A percentile compares a stretch with the other conserved stretches of the same genome.
Conservation (phyloP, 2,888 invertebrate genomes). For the Drosophila diplacantha region DNA sequence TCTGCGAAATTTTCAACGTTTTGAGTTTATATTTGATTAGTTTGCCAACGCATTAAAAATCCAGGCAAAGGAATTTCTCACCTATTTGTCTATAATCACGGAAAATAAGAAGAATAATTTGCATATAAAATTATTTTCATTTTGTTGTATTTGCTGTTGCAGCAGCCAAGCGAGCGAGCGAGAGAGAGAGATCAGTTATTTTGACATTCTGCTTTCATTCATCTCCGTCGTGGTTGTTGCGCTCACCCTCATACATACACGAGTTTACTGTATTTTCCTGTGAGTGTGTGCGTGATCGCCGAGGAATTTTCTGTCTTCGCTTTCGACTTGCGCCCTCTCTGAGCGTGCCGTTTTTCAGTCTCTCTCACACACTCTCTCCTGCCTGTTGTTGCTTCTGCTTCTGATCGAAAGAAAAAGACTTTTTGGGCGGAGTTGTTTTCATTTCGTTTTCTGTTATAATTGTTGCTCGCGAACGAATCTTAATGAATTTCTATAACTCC, state of each 20-base stretch:
- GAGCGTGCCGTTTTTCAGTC: constrained; percentile 7
- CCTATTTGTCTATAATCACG: constrained; percentile 23
- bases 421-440: constrained; percentile 72
- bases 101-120: constrained; percentile 50
- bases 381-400: constrained; percentile 40
- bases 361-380: constrained; percentile 29
- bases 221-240: constrained; percentile 59
- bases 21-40: constrained; percentile 16
- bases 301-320: constrained; percentile 66
- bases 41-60: constrained; percentile 10
- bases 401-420: constrained; percentile 41
- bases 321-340: constrained; percentile 49
- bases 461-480: constrained; percentile 21
- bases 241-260: constrained; percentile 44
- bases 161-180: constrained; percentile 51
- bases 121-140: constrained; percentile 57
- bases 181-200: constrained; percentile 52
- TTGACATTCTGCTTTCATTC: constrained; percentile 71
- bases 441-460: constrained; percentile 50
- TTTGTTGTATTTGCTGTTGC: constrained; percentile 54
- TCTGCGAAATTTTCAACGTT: constrained; percentile 47
- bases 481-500: constrained; percentile 37
- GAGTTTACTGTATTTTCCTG: constrained; percentile 40
- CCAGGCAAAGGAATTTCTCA: constrained; percentile 17
- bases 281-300: constrained; percentile 38